Evolutionary conservation across 1,140 invertebrate genomes (phyloP), one percentile per base, ranked within the genome.

Genomic region (Procambarus virginalis): DNA sequence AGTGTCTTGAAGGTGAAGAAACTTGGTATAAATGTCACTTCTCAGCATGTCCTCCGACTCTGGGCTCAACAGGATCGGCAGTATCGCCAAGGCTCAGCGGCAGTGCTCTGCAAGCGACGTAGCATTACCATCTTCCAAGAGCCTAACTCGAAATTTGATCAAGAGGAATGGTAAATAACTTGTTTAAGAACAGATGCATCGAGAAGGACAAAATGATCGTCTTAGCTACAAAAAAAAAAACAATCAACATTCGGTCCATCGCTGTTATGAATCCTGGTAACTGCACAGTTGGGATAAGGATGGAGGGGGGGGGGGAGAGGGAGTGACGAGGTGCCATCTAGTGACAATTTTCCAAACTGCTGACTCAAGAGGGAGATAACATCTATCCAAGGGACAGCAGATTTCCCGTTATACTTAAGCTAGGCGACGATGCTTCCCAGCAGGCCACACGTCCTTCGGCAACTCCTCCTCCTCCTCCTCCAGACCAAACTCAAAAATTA

Each of bases 1-100:
- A 89, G 88, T 89, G 88, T 89, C 84, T 89, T 89, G 81, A 89
- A 89, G 88, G 88, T 89, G 88, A 89, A 89, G 88, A 89, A 89
- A 89, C 81, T 81, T 78, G 88, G 88, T 89, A 89, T 89, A 89
- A 89, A 84, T 89, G 88, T 89, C 88, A 89, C 88, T 89, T 89
- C 88, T 89, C 88, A 89, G 88, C 88, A 79, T 84, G 88, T 89
- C 88, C 68, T 55, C 48, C 87, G 64, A 82, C 87, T 82, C 80
- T 58, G 17, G 55, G 64, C 87, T 77, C 88, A 89, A 81, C 88
- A 73, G 88, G 88, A 46, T 78, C 14, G 64, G 80, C n/a, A 70
- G 68, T 46, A 70, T 79, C 48, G 49, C 51, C 55, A 58, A 58
- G 10, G 68, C 6, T 34, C 68, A 34, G 5, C 14, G 1, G 4